A percentile compares a stretch with the other conserved stretches of the same genome.
Conservation (phyloP, 1,140 invertebrate genomes). For the Drosophila ironensis region DNA sequence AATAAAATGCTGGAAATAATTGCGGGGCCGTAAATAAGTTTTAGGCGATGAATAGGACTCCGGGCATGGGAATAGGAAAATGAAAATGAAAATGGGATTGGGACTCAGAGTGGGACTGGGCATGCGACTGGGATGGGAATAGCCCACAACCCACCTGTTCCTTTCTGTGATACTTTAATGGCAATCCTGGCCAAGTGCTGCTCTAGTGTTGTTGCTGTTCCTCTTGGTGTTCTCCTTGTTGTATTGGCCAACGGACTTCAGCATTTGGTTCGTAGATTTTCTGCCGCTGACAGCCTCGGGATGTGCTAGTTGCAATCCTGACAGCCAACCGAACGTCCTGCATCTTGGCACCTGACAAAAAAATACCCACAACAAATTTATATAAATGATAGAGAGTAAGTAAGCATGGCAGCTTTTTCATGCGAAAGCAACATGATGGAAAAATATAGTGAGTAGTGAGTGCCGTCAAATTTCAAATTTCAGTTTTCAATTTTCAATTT, state of each 20-base stretch:
- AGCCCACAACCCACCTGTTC: too few species aligned
- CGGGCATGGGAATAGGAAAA: not conserved
- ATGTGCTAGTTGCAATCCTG: slow-evolving; percentile 22
- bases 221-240: too few species aligned
- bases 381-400: not conserved
- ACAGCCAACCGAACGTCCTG: slow-evolving; percentile 1
- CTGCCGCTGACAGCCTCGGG: slow-evolving; percentile 30
- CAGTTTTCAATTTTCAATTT: not conserved
- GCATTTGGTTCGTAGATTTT: slow-evolving; percentile 36
- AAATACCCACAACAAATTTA: not conserved
- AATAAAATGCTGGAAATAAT: slow-evolving; percentile 73
- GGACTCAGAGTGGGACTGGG: too few species aligned
- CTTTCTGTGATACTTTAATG: not conserved
- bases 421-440: too few species aligned
- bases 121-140: too few species aligned
- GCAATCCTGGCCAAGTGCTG: not conserved
- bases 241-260: slow-evolving; percentile 40
- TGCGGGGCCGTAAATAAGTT: slow-evolving; percentile 58
- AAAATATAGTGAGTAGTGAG: too few species aligned
- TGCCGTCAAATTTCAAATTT: too few species aligned
- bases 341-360: slow-evolving; percentile 7
- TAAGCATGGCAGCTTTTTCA: too few species aligned
- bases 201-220: not conserved
- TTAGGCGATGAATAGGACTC: not conserved
- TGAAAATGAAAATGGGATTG: not conserved